Conservation (phyloP, 2,113 vertebrate genomes). For the Cricetomys ansorgei region DNA sequence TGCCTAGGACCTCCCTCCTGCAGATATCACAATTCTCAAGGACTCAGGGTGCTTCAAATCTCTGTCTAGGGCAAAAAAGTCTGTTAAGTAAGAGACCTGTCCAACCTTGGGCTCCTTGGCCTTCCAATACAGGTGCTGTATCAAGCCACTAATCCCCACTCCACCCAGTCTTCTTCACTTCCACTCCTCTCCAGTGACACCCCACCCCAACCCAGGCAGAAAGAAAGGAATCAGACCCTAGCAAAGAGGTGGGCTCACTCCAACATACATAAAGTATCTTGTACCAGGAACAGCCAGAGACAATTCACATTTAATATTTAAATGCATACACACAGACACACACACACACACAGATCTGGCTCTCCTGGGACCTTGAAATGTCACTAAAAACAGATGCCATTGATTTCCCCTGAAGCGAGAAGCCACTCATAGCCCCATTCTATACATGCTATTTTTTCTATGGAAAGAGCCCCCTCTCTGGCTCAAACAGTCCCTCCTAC, state of each 20-base stretch:
- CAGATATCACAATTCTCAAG: background rate
- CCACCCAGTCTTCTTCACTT: background rate
- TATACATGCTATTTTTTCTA: background rate
- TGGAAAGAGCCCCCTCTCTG: background rate
- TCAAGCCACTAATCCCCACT: background rate
- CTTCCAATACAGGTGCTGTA: background rate
- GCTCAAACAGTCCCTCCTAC: background rate
- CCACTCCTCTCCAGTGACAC: background rate
- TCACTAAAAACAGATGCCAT: constrained; percentile 57
- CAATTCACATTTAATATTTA: background rate
- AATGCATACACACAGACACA: too few relatives aligned
- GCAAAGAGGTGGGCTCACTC: background rate
- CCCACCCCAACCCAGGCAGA: background rate
- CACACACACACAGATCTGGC: background rate
- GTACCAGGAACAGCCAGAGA: background rate
- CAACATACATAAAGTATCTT: background rate
- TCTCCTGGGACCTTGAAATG: constrained; percentile 55
- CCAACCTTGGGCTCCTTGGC: background rate
- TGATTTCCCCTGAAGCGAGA: background rate
- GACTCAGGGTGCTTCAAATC: constrained; percentile 18
- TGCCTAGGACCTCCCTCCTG: background rate
- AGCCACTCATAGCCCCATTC: background rate
- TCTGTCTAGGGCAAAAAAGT: background rate
- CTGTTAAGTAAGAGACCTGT: background rate
- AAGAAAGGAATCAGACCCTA: background rate